Percentiles rank a stretch among this genome's conserved stretches.
These are phyloP conservation scores for Syrista parreyssii DNA, from an alignment of 2,888 invertebrate genomes.

Conservation along the genomic window DNA sequence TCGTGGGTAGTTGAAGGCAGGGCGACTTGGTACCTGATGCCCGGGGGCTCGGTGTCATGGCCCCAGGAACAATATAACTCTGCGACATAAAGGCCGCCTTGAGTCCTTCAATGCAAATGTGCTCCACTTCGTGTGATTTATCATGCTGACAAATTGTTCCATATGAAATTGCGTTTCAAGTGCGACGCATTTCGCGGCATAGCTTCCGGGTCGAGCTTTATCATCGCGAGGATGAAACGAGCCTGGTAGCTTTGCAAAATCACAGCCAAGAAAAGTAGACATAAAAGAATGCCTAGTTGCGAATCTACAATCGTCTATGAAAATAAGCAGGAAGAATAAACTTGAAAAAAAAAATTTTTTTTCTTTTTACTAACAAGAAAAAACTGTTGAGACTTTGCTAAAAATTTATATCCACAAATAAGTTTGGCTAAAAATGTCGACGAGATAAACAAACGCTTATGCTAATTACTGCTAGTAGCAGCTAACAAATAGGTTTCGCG, in stretches of 20 bases:
- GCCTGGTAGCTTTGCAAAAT: not conserved
- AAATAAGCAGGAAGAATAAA: not conserved
- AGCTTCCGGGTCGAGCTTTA: not conserved
- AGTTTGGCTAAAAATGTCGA: slow-evolving; percentile 32
- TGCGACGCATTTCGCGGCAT: not conserved
- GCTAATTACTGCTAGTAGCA: slow-evolving; percentile 33
- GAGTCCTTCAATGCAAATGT: slow-evolving; percentile 35
- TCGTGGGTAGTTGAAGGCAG: not conserved
- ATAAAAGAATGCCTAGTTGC: not conserved
- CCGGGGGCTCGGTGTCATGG: slow-evolving; percentile 30
- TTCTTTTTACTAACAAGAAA: too few relatives aligned
- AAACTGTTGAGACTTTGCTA: not conserved
- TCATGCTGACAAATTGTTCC: slow-evolving; percentile 13
- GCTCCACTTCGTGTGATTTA: slow-evolving; percentile 6
- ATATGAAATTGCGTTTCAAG: slow-evolving; percentile 10
- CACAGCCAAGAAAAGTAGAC: not conserved
- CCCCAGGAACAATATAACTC: slow-evolving; percentile 33
- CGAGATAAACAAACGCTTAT: slow-evolving; percentile 46
- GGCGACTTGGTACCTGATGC: not conserved
- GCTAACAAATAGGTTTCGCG: slow-evolving; percentile 27
- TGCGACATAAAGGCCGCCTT: slow-evolving; percentile 25
- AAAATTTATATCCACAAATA: slow-evolving; percentile 18
- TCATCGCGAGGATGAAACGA: not conserved
- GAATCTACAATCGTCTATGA: not conserved
- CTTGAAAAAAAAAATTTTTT: too few relatives aligned